These are phyloP conservation scores for Nicator chloris DNA, from an alignment of 2,113 vertebrate genomes.

Conservation along the genomic window DNA sequence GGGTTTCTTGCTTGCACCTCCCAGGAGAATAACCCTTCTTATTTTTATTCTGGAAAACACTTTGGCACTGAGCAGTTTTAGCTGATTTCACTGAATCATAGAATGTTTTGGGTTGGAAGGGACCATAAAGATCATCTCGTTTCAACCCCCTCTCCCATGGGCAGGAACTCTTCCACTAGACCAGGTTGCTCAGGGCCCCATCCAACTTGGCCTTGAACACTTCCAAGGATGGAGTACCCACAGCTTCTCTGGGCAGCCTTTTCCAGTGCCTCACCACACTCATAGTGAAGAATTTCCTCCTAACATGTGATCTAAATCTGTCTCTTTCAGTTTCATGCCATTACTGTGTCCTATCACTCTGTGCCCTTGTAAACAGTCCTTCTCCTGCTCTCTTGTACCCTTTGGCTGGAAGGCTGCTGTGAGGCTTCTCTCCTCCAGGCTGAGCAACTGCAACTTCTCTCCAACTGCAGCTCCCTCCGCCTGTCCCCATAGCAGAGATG, in stretches of 20 bases:
- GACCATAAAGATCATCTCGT: not conserved
- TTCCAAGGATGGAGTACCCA: not conserved
- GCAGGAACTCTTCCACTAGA: not conserved
- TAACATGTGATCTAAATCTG: not conserved
- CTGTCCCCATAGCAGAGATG: not conserved
- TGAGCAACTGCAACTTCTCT: fast-evolving
- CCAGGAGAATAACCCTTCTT: not conserved
- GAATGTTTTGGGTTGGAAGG: not conserved
- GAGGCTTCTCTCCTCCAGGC: not conserved
- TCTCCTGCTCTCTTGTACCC: fast-evolving
- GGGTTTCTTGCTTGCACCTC: not conserved
- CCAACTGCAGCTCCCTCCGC: not conserved
- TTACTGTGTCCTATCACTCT: not conserved
- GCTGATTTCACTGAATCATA: not conserved
- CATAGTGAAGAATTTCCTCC: not conserved
- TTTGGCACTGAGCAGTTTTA: not conserved
- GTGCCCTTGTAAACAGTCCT: not conserved
- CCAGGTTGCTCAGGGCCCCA: not conserved
- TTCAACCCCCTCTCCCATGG: not conserved
- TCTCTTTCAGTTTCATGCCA: not conserved
- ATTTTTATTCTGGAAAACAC: not conserved
- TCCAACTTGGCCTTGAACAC: not conserved
- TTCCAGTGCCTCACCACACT: not conserved
- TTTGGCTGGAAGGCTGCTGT: not conserved
- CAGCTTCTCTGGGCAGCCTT: not conserved